A percentile compares a stretch with the other conserved stretches of the same genome.
These are phyloP conservation scores for Camponotus fellah DNA, from an alignment of 2,888 invertebrate genomes.

Conservation along the genomic window DNA sequence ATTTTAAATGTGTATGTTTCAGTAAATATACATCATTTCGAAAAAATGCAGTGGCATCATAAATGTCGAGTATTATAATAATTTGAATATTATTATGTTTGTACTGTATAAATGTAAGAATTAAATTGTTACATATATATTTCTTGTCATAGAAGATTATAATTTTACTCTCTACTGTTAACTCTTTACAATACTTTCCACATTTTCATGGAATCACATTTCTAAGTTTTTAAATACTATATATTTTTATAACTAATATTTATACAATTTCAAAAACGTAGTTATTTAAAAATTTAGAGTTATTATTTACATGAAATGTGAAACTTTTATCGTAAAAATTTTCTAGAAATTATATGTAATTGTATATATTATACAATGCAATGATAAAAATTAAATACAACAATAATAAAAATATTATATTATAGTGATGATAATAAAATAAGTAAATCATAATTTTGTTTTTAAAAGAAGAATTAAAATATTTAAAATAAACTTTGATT, in stretches of 20 bases:
- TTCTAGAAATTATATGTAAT: background rate
- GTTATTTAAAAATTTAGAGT: background rate
- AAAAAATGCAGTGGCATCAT: background rate
- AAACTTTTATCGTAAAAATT: background rate
- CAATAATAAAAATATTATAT: background rate
- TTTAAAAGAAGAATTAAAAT: background rate
- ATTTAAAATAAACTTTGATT: background rate
- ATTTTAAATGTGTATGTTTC: slow-evolving; percentile 26
- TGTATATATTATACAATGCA: background rate
- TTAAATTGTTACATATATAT: background rate
- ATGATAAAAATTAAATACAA: background rate
- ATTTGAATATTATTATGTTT: slow-evolving; percentile 23
- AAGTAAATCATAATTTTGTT: background rate
- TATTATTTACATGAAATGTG: background rate
- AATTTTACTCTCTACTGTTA: background rate
- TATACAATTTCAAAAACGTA: slow-evolving; percentile 6
- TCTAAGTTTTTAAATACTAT: background rate
- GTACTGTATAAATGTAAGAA: background rate
- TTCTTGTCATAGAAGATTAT: background rate
- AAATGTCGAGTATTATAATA: slow-evolving; percentile 4
- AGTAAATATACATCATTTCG: background rate
- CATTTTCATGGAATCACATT: background rate
- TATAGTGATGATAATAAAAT: background rate
- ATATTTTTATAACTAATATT: background rate
- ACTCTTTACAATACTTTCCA: background rate